A percentile compares a stretch with the other conserved stretches of the same genome.
phyloP scores from a whole-genome alignment of 1,140 invertebrate genomes.

The Scaptomyza graminum region DNA sequence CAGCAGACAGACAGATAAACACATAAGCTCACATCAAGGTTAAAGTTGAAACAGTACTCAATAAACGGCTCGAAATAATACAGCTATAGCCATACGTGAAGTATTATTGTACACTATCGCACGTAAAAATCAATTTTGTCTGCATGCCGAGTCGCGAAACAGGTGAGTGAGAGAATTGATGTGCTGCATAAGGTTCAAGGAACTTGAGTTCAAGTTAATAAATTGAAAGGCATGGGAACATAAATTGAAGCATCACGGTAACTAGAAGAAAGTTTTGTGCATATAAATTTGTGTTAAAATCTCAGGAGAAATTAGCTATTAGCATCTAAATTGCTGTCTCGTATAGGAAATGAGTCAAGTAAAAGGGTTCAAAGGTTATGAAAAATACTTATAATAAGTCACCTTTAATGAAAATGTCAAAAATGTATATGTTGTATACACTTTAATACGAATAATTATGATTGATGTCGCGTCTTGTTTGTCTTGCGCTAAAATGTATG shows the following conservation, averaged over 20 bases:
- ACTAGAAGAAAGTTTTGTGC: not conserved
- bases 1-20: slow-evolving; percentile 6
- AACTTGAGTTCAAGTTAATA: slow-evolving; percentile 59
- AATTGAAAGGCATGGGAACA: slow-evolving; percentile 3
- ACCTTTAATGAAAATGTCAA: no score
- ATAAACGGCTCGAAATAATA: slow-evolving; percentile 45
- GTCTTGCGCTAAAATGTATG: slow-evolving; percentile 30
- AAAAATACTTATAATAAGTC: no score
- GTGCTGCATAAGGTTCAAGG: slow-evolving; percentile 49
- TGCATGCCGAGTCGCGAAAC: slow-evolving; percentile 35
- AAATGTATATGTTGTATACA: not conserved
- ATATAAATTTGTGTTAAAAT: not conserved
- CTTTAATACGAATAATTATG: not conserved
- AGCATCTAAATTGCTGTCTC: no score
- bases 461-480: not conserved
- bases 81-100: slow-evolving; percentile 44
- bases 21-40: not conserved
- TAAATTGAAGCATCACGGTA: not conserved
- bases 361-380: no score
- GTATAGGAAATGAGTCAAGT: no score
- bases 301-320: not conserved
- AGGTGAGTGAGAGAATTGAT: slow-evolving; percentile 33
- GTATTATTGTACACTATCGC: not conserved
- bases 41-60: slow-evolving; percentile 17
- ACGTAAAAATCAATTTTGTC: slow-evolving; percentile 45